phyloP scores from a whole-genome alignment of 2,797 vertebrate genomes.

The Sphenopsis melanotis region DNA sequence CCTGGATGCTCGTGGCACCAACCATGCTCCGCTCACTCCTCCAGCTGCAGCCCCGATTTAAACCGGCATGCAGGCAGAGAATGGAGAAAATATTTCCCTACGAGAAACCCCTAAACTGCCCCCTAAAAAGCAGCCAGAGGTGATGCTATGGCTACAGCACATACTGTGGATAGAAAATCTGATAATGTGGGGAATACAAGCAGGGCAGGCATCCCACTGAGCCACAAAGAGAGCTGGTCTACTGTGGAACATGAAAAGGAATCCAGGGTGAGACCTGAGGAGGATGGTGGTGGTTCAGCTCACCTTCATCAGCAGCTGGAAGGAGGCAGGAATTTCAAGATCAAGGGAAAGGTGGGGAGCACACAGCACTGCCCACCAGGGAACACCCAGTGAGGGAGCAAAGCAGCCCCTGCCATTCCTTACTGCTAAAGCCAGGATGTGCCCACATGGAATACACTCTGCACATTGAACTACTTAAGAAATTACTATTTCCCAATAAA shows the following conservation, averaged over 20 bases:
- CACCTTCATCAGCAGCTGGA: neutral
- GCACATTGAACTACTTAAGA: neutral
- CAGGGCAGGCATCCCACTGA: neutral
- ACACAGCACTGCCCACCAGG: neutral
- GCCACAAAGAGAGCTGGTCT: neutral
- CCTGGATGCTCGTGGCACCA: neutral
- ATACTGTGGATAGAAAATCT: neutral
- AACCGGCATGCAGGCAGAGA: neutral
- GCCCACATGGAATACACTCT: neutral
- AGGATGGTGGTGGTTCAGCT: neutral
- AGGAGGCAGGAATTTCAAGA: neutral
- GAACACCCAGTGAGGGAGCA: neutral
- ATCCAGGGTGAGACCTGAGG: neutral
- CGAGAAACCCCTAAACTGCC: neutral
- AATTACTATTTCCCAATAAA: neutral
- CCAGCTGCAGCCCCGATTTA: neutral
- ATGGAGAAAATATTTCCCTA: neutral
- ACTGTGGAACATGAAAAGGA: neutral
- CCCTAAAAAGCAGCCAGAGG: neutral
- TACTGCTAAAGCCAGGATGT: neutral
- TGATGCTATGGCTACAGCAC: neutral
- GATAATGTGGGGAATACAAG: neutral
- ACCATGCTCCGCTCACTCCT: neutral
- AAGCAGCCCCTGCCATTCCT: rapidly evolving
- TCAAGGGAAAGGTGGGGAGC: neutral